A percentile compares a stretch with the other conserved stretches of the same genome.
Evolutionary conservation across 2,888 invertebrate species (phyloP).

Genomic region (Eulithis prunata): DNA sequence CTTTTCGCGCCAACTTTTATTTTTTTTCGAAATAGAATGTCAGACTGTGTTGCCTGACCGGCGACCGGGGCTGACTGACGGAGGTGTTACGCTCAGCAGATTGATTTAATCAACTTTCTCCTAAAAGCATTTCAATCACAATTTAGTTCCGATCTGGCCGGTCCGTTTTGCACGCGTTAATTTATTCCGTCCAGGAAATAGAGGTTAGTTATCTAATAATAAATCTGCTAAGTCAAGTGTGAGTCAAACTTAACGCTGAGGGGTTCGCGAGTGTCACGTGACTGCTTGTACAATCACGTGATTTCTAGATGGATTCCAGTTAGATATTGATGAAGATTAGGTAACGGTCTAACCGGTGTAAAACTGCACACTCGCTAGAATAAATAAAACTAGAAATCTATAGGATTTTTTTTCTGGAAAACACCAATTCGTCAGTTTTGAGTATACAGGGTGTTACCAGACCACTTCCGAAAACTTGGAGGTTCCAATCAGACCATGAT

Average conservation of each 20-base stretch:
- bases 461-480: too few species aligned
- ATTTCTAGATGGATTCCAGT: too few species aligned
- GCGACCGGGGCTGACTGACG: conserved; percentile 46
- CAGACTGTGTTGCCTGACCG: conserved; percentile 28
- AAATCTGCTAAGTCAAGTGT: conserved; percentile 4
- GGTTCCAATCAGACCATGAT: too few species aligned
- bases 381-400: too few species aligned
- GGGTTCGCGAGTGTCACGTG: not conserved
- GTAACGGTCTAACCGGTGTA: too few species aligned
- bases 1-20: conserved; percentile 1
- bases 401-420: too few species aligned
- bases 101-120: conserved; percentile 68
- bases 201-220: conserved; percentile 27
- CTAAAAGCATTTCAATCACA: conserved; percentile 53
- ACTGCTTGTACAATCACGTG: too few species aligned
- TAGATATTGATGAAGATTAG: too few species aligned
- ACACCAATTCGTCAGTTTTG: too few species aligned
- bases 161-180: conserved; percentile 30
- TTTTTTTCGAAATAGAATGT: not conserved
- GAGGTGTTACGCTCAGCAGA: conserved; percentile 55
- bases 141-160: conserved; percentile 26
- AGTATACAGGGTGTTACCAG: too few species aligned
- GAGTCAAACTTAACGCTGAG: not conserved
- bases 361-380: too few species aligned
- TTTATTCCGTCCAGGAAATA: conserved; percentile 29